Base-by-base conservation (phyloP, 1,140 invertebrate species). In the Papilio xuthus region DNA sequence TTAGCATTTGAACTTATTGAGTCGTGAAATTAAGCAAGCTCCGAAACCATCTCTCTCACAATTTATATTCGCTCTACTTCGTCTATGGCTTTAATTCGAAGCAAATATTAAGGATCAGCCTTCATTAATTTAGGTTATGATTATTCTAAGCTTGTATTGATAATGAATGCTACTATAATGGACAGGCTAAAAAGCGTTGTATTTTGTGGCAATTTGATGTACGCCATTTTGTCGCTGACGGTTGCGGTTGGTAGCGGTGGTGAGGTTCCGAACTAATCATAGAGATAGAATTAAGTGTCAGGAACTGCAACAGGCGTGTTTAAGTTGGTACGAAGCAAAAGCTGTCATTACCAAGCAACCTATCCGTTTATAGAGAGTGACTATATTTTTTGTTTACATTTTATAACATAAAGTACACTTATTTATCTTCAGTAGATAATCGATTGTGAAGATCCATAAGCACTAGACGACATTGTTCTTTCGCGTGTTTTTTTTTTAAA, bases 1-100 rank as follows among this genome's bases (percentile, higher is more conserved):
- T 91, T 90, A 91, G 89, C 91, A 92, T 92, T 92, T 86, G 90
- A 89, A 93, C 90, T 92, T 93, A 92, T 92, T 92, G 90, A 92
- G 87, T 88, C 91, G 91, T 93, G 92, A 93, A 93, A 93, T 93
- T 93, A 92, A 91, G 91, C 91, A 91, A 90, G 88, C 85, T 88
- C 88, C 86, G 78, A 73, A 81, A 85, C 88, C 79, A 84, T 83
- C 86, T 86, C 88, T 90, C 91, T 93, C 87, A 91, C 89, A 92
- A 90, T 93, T 92, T 90, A 93, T 90, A 90, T 91, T 91, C 88
- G 83, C 89, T 92, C 90, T 92, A 91, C 87, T 89, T 89, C 89
- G 86, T 88, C 86, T 88, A 88, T 85, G 87, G 85, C 86, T 86
- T 86, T 85, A 84, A 85, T 84, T 78, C 80, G 82, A 79, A 79